Evolutionary conservation across 2,888 invertebrate genomes (phyloP), one percentile per base, ranked within the genome.

Genomic region (Spodoptera littoralis): DNA sequence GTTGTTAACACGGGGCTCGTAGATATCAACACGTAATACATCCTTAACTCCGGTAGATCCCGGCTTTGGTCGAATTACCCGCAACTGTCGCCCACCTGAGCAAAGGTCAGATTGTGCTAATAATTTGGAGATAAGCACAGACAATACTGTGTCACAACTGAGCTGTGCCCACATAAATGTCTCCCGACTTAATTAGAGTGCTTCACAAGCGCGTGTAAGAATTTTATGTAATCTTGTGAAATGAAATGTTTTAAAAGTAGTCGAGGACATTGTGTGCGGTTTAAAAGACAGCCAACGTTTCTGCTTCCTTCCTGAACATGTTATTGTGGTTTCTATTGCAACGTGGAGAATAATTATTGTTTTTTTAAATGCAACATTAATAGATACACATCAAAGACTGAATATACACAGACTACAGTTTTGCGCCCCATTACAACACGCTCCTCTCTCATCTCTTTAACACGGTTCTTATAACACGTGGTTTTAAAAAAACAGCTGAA

Each of bases 121-220:
- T 73, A 66, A 67, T 76, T 76, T 62, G 43, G 47, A 77, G 74
- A 73, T 77, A 73, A 60, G 60, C 66, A 30, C 49, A 49, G 45
- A 72, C 59, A 59, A 55, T 60, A 48, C 50, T 13, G 11, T 53
- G 50, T 61, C 57, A 45, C 41, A 36, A 43, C 47, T 55, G 46
- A 47, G 18, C 22, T 24, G 36, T 47, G 44, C 30, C 36, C 44
- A 48, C 53, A 53, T 53, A 62, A 24, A 57, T 48, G 62, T 50
- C 56, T 74, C 41, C 11, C 24, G 44, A 52, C 47, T 43, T 58
- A 58, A 75, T 62, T 44, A 59, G 42, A 57, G 22, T 55, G 13
- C 58, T 48, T 58, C 57, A 48, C 24, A 46, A 57, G 45, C 9
- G 24, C 42, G n/a, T 13, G 36, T 36, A 48, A 47, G 44, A 58